Percentiles rank a stretch among this genome's conserved stretches.
Evolutionary conservation across 2,797 vertebrate genomes (phyloP).

Genomic region (Florisuga fusca): DNA sequence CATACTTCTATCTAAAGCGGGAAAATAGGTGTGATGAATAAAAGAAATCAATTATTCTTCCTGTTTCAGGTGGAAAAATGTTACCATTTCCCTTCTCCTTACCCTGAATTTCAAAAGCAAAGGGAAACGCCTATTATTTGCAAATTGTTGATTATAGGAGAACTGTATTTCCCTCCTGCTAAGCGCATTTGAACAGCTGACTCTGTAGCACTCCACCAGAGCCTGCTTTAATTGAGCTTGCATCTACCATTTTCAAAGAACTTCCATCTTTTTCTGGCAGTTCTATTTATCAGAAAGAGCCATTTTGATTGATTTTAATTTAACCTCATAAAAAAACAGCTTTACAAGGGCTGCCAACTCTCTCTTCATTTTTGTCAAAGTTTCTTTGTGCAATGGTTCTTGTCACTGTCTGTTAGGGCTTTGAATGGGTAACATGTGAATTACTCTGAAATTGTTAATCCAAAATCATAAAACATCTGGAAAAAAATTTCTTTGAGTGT

Average conservation of each 20-base stretch:
- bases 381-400: background rate
- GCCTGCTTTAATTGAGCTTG: background rate
- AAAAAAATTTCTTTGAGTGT: background rate
- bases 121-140: constrained; percentile 26
- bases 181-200: background rate
- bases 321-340: background rate
- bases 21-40: constrained; percentile 19
- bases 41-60: constrained; percentile 43
- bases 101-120: constrained; percentile 7
- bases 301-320: background rate
- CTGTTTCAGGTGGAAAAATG: constrained; percentile 46
- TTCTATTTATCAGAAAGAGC: background rate
- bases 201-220: background rate
- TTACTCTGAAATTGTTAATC: background rate
- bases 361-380: background rate
- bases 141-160: background rate
- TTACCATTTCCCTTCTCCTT: constrained; percentile 16
- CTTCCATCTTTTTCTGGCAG: background rate
- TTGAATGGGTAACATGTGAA: background rate
- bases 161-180: background rate
- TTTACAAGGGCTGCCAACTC: background rate
- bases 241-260: background rate
- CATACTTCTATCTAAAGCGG: background rate
- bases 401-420: background rate
- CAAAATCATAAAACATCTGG: background rate